Evolutionary conservation across 1,140 invertebrate genomes (phyloP), one percentile per base, ranked within the genome.

Genomic region (Mizuhopecten yessoensis): DNA sequence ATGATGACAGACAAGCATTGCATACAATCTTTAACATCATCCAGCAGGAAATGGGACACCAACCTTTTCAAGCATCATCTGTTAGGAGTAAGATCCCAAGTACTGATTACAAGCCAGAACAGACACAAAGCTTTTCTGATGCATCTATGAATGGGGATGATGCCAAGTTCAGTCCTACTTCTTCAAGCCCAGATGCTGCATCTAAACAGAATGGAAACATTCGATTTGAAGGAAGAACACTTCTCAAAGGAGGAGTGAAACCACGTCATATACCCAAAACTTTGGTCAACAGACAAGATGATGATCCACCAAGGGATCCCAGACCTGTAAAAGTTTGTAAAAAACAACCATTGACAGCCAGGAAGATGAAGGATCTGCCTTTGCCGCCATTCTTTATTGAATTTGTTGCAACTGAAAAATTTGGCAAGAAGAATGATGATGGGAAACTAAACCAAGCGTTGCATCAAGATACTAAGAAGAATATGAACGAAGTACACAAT

Each of bases 191-290:
- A 29, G 45, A 33, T 86, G 29, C 13, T 17, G 11, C 17, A 42
- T 86, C 87, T 36, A 34, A n/a, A 49, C 33, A 87, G 10, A 86
- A 86, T 33, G 34, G 34, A 57, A 23, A 29, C 20, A 49, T 90
- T 33, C 86, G 89, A 17, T 94, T 93, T 94, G 93, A 94, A 92
- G 93, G 93, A 20, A 92, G 93, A 86, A 93, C 93, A 75, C 42
- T 94, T 33, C 86, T 93, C 23, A 94, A 93, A 91, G 94, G 94
- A 20, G 93, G 93, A 91, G 93, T 94, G 15, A 89, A 93, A 90
- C 93, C 94, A 36, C 92, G 94, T 49, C 94, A 93, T 88, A 93
- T 94, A 86, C 93, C 94, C 2, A 93, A 94, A 91, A 92, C 88
- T 33, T 75, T 86, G 33, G 45, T 94, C 10, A 86, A 90, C 15